Evolutionary conservation across 2,113 vertebrate genomes (phyloP), one percentile per base, ranked within the genome.

Genomic region (Amblyopsis rosae): DNA sequence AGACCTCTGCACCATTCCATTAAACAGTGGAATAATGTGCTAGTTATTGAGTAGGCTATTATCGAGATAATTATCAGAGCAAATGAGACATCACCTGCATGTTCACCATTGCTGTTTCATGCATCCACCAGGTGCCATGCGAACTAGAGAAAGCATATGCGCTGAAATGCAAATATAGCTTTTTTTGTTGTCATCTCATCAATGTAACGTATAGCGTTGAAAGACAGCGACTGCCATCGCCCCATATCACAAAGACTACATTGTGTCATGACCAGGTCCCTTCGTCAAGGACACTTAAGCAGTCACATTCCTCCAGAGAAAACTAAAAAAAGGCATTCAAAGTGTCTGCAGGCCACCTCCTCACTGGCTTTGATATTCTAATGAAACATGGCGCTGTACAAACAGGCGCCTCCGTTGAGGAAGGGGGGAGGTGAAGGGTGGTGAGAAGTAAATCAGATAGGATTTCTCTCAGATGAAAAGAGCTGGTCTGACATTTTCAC

Each of bases 351-450:
- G 86, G 80, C 79, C 86, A 88, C 77, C 86, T 88, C 89, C 81
- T 90, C 75, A 59, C 62, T 4, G 60, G 66, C 88, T 92, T 91
- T 92, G 87, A 88, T 91, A 92, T 92, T 92, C 75, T 92, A 92
- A 92, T 92, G 80, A 88, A 92, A 93, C 86, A 89, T 82, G 85
- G 82, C 70, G 66, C 78, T 75, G 75, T 83, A 79, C 84, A 86
- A 89, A 84, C 86, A 81, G 85, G 76, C 77, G 46, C 82, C 81
- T 79, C 59, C 68, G 70, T 66, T 66, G 73, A 85, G 71, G 75
- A 78, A 78, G 71, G 76, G 78, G 33, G 72, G 70, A 54, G 49
- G 76, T 53, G 61, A 17, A 11, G 12, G 19, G 41, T 50, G 19
- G n/a, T n/a, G 47, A 54, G 32, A 48, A 80, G 81, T 90, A 87